Evolutionary conservation across 2,113 vertebrate species (phyloP).

Genomic region (Himantopus leucocephalus): DNA sequence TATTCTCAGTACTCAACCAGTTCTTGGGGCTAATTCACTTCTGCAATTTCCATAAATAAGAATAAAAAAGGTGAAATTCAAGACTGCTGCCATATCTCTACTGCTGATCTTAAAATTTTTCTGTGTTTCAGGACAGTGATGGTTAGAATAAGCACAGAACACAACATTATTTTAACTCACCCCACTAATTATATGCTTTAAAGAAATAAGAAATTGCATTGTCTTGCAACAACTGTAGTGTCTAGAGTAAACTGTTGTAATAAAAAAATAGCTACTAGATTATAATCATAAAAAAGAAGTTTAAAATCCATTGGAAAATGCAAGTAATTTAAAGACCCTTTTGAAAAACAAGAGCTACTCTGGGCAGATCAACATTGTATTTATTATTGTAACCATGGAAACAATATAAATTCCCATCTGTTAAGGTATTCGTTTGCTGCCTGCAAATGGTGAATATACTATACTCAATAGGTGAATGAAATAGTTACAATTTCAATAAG

Average conservation of each 20-base stretch:
- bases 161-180: background rate
- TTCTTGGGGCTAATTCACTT: background rate
- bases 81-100: background rate
- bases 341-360: constrained; percentile 46
- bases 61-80: background rate
- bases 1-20: background rate
- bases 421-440: constrained; percentile 41
- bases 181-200: background rate
- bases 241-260: background rate
- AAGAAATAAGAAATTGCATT: background rate
- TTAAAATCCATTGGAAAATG: constrained; percentile 31
- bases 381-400: constrained; percentile 65
- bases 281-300: background rate
- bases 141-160: background rate
- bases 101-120: background rate
- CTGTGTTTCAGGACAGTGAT: background rate
- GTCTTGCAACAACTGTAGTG: background rate
- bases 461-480: constrained; percentile 43
- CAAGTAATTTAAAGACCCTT: constrained; percentile 22
- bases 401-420: constrained; percentile 63
- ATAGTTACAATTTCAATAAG: constrained; percentile 18
- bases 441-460: constrained; percentile 32
- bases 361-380: constrained; percentile 34
- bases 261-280: background rate
- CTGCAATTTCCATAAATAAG: background rate